These are phyloP conservation scores for Diaphora mendica DNA, from an alignment of 2,888 invertebrate species.

Conservation along the genomic window DNA sequence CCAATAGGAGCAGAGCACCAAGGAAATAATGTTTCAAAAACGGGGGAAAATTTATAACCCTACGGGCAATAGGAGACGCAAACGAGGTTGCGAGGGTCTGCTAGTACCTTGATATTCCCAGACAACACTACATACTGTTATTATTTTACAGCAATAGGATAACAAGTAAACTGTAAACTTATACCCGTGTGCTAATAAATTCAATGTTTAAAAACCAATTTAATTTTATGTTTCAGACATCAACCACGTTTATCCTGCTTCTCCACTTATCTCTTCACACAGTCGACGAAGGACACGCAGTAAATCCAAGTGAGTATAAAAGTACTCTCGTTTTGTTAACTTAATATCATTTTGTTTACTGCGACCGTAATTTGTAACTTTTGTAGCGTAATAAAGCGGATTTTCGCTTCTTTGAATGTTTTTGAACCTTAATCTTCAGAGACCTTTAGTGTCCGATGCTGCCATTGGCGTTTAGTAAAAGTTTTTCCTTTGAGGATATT, in stretches of 20 bases:
- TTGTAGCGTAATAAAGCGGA: constrained; percentile 47
- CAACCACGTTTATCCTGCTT: constrained; percentile 75
- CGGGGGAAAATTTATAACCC: too few relatives aligned
- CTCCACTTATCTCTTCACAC: constrained; percentile 82
- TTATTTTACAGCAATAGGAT: background rate
- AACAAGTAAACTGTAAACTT: background rate
- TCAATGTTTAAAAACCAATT: constrained; percentile 32
- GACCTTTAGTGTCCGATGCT: constrained; percentile 24
- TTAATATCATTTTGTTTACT: constrained; percentile 55
- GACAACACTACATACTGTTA: background rate
- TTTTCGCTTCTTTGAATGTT: constrained; percentile 46
- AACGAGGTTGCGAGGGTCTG: too few relatives aligned
- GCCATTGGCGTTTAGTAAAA: constrained; percentile 23
- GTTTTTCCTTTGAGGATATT: constrained; percentile 29
- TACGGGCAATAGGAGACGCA: too few relatives aligned
- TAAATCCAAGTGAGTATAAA: constrained; percentile 80
- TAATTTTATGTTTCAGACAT: constrained; percentile 72
- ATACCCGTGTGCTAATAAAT: constrained; percentile 11
- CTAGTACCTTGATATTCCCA: constrained; percentile 11
- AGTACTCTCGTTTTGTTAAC: constrained; percentile 52
- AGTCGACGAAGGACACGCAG: constrained; percentile 80
- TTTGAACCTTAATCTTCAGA: constrained; percentile 34
- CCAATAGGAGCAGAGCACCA: too few relatives aligned
- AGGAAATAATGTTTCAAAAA: too few relatives aligned
- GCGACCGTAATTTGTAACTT: constrained; percentile 52